phyloP scores from a whole-genome alignment of 2,888 invertebrate species.

The Alloplasta piceator region DNA sequence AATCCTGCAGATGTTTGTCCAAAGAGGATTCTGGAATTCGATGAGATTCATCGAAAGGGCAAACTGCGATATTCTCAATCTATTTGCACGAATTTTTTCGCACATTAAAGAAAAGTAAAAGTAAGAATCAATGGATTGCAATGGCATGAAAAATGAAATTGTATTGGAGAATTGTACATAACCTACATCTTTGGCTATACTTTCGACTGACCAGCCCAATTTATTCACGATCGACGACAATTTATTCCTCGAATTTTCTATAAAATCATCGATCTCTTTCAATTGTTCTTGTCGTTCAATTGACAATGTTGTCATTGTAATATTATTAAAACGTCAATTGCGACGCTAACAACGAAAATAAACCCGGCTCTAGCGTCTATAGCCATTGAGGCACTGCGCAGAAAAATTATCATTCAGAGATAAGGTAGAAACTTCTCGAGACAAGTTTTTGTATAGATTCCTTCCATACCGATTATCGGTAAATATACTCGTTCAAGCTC shows the following conservation, averaged over 20 bases:
- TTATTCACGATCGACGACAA: conserved; percentile 65
- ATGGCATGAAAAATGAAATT: too few relatives aligned
- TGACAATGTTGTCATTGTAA: conserved; percentile 27
- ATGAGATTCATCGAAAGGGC: conserved; percentile 84
- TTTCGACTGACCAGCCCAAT: conserved; percentile 73
- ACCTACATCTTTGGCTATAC: conserved; percentile 70
- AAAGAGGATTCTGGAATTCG: conserved; percentile 81
- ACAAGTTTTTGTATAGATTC: too few relatives aligned
- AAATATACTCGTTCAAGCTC: too few relatives aligned
- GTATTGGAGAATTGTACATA: background rate
- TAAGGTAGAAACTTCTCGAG: too few relatives aligned
- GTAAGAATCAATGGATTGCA: too few relatives aligned
- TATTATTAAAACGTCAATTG: background rate
- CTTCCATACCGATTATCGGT: too few relatives aligned
- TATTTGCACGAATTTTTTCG: conserved; percentile 57
- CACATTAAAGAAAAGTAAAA: background rate
- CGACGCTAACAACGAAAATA: too few relatives aligned
- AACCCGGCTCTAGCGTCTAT: too few relatives aligned
- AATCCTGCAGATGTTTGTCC: conserved; percentile 83
- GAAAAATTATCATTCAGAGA: too few relatives aligned
- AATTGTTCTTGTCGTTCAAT: conserved; percentile 66
- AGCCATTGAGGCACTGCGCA: too few relatives aligned
- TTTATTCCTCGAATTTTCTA: conserved; percentile 64
- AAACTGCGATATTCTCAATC: conserved; percentile 78
- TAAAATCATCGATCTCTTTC: conserved; percentile 69